A percentile compares a stretch with the other conserved stretches of the same genome.
Evolutionary conservation across 2,797 vertebrate species (phyloP).

Genomic region (Enteromius argenteus): DNA sequence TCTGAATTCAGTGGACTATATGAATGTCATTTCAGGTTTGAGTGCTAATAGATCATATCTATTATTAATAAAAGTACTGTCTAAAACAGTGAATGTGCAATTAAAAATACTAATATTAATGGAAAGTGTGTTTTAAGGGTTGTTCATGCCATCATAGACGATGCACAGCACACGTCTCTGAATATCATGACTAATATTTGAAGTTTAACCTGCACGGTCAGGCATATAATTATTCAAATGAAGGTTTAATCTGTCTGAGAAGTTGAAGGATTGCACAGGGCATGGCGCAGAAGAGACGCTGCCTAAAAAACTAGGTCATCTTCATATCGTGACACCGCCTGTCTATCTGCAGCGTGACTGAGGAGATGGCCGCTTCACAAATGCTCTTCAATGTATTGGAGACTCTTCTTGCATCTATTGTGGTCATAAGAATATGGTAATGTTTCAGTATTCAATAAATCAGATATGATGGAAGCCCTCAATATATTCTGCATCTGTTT

Average conservation of each 20-base stretch:
- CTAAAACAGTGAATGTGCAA: background rate
- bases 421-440: slow-evolving; percentile 40
- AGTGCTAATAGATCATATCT: background rate
- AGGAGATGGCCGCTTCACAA: background rate
- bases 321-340: slow-evolving; percentile 25
- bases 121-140: background rate
- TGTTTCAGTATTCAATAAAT: slow-evolving; percentile 28
- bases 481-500: background rate
- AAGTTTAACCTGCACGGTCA: slow-evolving; percentile 53
- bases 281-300: slow-evolving; percentile 20
- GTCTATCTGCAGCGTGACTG: slow-evolving; percentile 42
- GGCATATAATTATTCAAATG: slow-evolving; percentile 55
- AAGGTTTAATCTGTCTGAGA: slow-evolving; percentile 54
- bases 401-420: slow-evolving; percentile 8
- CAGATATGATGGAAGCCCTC: background rate
- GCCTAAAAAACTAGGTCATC: slow-evolving; percentile 42
- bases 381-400: slow-evolving; percentile 14
- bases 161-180: background rate
- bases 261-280: slow-evolving; percentile 53
- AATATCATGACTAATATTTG: slow-evolving; percentile 53
- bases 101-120: background rate
- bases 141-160: background rate
- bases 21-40: background rate
- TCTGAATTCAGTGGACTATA: background rate
- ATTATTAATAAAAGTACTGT: background rate